Conservation (phyloP, 2,797 vertebrate genomes). For the Periparus ater region DNA sequence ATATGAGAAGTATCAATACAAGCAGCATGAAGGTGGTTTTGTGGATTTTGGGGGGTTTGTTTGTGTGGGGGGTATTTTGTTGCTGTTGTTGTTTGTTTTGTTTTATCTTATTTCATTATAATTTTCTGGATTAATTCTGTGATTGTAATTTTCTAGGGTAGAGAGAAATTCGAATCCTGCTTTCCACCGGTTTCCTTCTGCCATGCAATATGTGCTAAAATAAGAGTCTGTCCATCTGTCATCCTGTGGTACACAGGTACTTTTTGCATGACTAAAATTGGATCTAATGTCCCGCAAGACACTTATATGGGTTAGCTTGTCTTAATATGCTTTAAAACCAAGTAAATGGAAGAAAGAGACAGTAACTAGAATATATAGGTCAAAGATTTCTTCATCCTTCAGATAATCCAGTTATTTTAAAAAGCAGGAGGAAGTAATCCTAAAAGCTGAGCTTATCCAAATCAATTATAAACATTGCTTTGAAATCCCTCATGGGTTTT, state of each 20-base stretch:
- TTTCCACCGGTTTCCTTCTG: neutral
- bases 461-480: constrained; percentile 42
- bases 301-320: constrained; percentile 36
- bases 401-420: constrained; percentile 54
- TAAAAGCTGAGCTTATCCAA: constrained; percentile 51
- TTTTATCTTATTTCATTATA: neutral
- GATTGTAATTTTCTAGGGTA: neutral
- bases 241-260: constrained; percentile 33
- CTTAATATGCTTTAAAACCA: constrained; percentile 28
- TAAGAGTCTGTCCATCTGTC: constrained; percentile 55
- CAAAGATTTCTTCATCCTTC: constrained; percentile 53
- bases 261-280: constrained; percentile 43
- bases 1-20: neutral
- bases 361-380: constrained; percentile 51
- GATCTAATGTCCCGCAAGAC: neutral
- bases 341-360: constrained; percentile 6
- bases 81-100: neutral
- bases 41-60: neutral
- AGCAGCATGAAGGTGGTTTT: neutral
- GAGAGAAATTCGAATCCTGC: neutral
- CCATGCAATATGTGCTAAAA: constrained; percentile 22
- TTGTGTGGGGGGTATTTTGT: neutral
- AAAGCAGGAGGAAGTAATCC: constrained; percentile 46
- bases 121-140: neutral
- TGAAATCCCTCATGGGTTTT: neutral